Conservation (phyloP, 2,888 invertebrate genomes). For the Zelleria hepariella region DNA sequence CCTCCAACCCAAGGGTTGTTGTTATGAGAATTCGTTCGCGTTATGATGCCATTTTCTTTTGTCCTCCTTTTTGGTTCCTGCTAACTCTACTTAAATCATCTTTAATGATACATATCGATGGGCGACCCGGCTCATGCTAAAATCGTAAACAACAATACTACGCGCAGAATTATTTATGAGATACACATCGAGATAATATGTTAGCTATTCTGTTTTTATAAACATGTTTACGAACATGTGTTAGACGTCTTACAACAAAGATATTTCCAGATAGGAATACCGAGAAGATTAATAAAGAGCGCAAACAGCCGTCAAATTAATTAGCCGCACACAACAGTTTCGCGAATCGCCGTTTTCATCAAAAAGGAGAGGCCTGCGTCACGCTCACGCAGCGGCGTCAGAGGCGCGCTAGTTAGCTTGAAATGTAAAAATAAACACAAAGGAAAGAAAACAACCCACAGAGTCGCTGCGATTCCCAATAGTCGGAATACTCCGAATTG, state of each 20-base stretch:
- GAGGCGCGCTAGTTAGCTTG: background rate
- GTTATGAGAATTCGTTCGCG: slow-evolving; percentile 63
- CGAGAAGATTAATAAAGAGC: background rate
- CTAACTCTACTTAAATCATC: background rate
- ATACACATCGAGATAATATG: background rate
- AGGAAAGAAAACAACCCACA: background rate
- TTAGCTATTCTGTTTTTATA: background rate
- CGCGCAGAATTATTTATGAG: background rate
- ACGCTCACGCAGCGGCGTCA: too few relatives aligned
- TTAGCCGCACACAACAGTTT: background rate
- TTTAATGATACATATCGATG: background rate
- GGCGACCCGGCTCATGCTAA: background rate
- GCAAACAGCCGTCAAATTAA: background rate
- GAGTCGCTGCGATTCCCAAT: slow-evolving; percentile 1
- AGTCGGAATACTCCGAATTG: slow-evolving; percentile 9
- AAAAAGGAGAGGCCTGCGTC: background rate
- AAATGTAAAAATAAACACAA: slow-evolving; percentile 7
- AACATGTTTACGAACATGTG: background rate
- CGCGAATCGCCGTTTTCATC: background rate
- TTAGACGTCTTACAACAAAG: background rate
- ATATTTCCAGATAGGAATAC: background rate
- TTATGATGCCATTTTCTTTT: slow-evolving; percentile 51
- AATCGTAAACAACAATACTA: background rate
- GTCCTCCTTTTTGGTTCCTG: background rate
- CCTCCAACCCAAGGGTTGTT: slow-evolving; percentile 66